Conservation (phyloP, 2,113 vertebrate species). For the Gallinago paraguaiae region DNA sequence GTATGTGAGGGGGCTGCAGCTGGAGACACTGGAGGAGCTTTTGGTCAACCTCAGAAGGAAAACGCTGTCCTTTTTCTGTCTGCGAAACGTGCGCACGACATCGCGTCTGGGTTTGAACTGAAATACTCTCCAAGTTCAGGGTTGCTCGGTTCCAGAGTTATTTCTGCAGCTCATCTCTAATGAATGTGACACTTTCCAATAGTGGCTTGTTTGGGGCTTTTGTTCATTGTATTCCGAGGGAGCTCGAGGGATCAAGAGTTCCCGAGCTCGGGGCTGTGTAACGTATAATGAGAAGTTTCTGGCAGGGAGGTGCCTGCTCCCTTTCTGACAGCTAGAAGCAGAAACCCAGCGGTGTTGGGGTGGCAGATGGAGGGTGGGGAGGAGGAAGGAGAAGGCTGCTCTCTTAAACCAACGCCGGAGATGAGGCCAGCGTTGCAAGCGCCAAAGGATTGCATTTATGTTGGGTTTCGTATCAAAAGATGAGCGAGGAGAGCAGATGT, state of each 20-base stretch:
- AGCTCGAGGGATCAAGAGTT: not conserved
- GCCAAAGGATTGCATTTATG: rapidly evolving
- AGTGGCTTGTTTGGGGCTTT: not conserved
- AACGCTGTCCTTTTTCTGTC: not conserved
- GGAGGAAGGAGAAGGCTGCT: not conserved
- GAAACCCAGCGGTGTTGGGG: not conserved
- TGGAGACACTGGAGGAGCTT: not conserved
- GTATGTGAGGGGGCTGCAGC: not conserved
- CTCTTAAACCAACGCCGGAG: not conserved
- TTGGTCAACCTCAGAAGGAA: not conserved
- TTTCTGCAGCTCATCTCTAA: not conserved
- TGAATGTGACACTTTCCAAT: not conserved
- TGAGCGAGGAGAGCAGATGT: not conserved
- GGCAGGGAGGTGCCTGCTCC: not conserved
- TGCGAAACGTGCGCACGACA: rapidly evolving
- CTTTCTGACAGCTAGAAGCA: not conserved
- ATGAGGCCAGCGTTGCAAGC: not conserved
- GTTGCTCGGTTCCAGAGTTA: not conserved
- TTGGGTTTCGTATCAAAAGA: not conserved
- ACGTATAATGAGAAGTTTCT: not conserved
- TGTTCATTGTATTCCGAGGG: not conserved
- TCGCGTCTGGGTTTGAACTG: not conserved
- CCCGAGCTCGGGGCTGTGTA: not conserved
- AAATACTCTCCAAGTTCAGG: not conserved
- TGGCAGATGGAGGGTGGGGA: not conserved